Base-by-base conservation (phyloP, 2,888 invertebrate species). In the Campoletis raptor region DNA sequence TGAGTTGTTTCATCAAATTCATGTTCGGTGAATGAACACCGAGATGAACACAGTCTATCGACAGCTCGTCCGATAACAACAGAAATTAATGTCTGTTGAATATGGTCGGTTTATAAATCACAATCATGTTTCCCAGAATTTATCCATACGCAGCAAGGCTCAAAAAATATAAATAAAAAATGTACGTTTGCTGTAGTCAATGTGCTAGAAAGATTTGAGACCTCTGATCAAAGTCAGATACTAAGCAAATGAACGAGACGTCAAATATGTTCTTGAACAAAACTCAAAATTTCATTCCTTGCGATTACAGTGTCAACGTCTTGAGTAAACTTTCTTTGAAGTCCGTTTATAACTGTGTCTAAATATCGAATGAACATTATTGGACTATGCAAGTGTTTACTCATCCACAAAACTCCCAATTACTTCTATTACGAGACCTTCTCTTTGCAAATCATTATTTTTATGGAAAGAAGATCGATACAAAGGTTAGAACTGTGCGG, bases 401-500 rank as follows among this genome's bases (percentile, higher is more conserved):
- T 2, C 12, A 21, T 24, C 30, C 6, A 24, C 24, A 61, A 30
- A 30, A 61, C 61, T 5, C 15, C 10, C 3, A 61, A 61, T 61
- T 15, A 30, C 5, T 15, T 61, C 30, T 24, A 61, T 12, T 12
- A 4, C 0, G 21, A 30, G 30, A 61, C 15, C 15, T 61, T 7
- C 61, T 61, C 10, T 30, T 15, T 37, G 52, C n/a, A 2, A 64
- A 66, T 66, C n/a, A 61, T 45, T 10, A 66, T 70, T 67, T 67
- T 67, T 15, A 57, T 57, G 76, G 61, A 45, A 42, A 72, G 12
- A 45, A 78, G 73, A 24, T 48, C 52, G 61, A 69, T 57, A 82
- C 40, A 77, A 77, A 70, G 73, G 54, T 78, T 77, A 48, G 80
- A 81, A 83, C 66, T 76, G 80, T 52, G 82, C 85, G 82, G 84